Conservation (phyloP, 2,797 vertebrate species). For the Florisuga fusca region DNA sequence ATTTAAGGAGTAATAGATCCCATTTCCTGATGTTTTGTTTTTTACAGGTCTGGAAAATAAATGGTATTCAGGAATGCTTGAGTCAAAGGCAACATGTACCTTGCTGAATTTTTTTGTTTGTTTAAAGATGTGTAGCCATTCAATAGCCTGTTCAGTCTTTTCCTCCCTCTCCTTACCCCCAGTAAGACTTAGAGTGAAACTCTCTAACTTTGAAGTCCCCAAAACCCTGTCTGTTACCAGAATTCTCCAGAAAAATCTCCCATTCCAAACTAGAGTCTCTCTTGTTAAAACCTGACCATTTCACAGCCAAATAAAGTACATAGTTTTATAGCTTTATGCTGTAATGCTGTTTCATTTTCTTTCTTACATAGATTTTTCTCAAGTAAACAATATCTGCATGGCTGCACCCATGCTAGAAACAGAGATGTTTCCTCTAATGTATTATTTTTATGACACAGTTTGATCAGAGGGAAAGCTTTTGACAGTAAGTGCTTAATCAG, state of each 20-base stretch:
- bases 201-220: background rate
- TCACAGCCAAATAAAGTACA: background rate
- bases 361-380: background rate
- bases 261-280: background rate
- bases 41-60: background rate
- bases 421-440: background rate
- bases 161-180: background rate
- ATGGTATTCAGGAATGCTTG: background rate
- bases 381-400: background rate
- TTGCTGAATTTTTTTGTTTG: background rate
- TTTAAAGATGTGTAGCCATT: background rate
- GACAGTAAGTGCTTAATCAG: background rate
- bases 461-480: slow-evolving; percentile 28
- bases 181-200: background rate
- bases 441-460: slow-evolving; percentile 16
- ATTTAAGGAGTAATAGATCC: background rate
- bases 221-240: background rate
- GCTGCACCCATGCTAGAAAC: background rate
- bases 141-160: background rate
- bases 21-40: background rate
- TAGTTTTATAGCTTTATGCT: background rate
- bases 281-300: background rate
- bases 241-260: background rate
- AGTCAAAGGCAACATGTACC: background rate
- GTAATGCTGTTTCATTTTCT: background rate